phyloP scores from a whole-genome alignment of 2,888 invertebrate genomes.

The Aspidiotus rigidus region DNA sequence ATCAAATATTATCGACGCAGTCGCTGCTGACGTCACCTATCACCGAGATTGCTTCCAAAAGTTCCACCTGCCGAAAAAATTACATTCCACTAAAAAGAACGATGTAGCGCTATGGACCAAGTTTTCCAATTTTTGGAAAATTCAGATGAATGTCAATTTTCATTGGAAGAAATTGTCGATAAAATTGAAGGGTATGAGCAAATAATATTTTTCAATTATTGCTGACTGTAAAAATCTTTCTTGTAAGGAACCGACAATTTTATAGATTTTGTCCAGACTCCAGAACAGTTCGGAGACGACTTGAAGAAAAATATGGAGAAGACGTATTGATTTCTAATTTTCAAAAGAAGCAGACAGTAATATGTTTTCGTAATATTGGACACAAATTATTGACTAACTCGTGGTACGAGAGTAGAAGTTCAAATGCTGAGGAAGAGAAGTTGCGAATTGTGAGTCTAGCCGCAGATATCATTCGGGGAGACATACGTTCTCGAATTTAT shows the following conservation, averaged over 20 bases:
- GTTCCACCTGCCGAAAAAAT: constrained; percentile 7
- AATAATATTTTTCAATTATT: too few species aligned
- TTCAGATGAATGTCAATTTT: constrained; percentile 31
- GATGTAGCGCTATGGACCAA: constrained; percentile 16
- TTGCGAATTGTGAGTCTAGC: constrained; percentile 40
- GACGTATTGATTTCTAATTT: constrained; percentile 25
- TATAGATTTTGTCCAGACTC: background rate
- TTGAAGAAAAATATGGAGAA: constrained; percentile 21
- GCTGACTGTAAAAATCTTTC: too few species aligned
- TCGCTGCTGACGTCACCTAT: constrained; percentile 13
- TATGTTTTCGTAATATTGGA: constrained; percentile 23
- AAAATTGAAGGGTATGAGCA: background rate
- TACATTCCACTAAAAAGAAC: background rate
- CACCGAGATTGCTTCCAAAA: constrained; percentile 16
- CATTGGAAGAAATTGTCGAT: constrained; percentile 22
- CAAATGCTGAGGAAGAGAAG: constrained; percentile 38
- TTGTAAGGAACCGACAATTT: background rate
- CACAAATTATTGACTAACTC: constrained; percentile 17
- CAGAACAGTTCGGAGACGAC: constrained; percentile 19
- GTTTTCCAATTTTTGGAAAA: constrained; percentile 27
- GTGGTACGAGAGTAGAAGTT: constrained; percentile 40
- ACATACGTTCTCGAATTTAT: constrained; percentile 40
- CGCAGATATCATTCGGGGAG: constrained; percentile 40
- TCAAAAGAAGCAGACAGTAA: constrained; percentile 6
- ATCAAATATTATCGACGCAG: constrained; percentile 13